Base-by-base conservation (phyloP, 2,113 vertebrate species). In the Todiramphus saurophagus region DNA sequence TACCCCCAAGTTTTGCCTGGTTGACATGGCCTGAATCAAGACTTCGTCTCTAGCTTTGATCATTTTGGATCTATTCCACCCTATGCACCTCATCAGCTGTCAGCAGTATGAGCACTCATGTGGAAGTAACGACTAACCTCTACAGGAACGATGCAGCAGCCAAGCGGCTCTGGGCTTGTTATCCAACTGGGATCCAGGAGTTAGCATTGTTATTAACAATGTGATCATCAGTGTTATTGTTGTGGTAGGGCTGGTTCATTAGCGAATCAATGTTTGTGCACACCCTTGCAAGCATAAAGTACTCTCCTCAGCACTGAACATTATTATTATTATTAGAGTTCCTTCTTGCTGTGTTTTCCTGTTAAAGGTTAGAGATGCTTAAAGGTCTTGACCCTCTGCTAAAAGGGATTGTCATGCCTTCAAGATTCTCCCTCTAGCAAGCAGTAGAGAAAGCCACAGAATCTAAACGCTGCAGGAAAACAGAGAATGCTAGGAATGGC, bases 51-150 rank as follows among this genome's bases (percentile, higher is more conserved):
- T 68, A 68, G 35, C 48, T 89, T 78, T 80, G 79, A 48, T 77
- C 3, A 1, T 56, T 91, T 81, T 84, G 84, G 70, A 87, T 89
- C 14, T 82, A 51, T 93, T 95, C 94, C 58, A 91, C 81, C 23
- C 43, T 51, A 11, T 28, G 43, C 1, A 2, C n/a, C 55, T 43
- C 3, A 7, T 67, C 76, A 83, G 50, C 72, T 94, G 68, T 80
- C 0, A 0, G 35, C 77, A 82, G 66, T 46, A 60, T 92, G 28
- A 74, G 83, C 0, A 3, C 31, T 89, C 33, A 5, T 56, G 39
- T 84, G 48, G 62, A 94, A 79, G 73, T 51, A 89, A 89, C 96
- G 83, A 95, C 64, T 94, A 69, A 92, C 94, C 73, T 84, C 74
- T 79, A 48, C 51, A 76, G 77, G 51, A 92, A 64, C 0, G 2